phyloP scores from a whole-genome alignment of 2,888 invertebrate genomes.

The Mythimna lalbum region DNA sequence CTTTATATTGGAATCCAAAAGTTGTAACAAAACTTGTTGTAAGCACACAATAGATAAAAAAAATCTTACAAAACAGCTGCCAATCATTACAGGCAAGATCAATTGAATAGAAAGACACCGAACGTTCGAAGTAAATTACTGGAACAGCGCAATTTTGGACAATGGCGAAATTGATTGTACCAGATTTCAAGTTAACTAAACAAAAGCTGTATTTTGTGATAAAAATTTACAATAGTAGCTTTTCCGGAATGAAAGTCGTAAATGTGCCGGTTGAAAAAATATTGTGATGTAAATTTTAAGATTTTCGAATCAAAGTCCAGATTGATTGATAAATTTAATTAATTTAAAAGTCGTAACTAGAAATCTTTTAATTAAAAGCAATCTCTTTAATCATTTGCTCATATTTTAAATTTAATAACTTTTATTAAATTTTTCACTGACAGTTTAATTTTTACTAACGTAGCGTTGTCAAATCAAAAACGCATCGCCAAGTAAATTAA shows the following conservation, averaged over 20 bases:
- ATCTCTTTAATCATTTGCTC: too few relatives aligned
- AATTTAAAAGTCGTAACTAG: not conserved
- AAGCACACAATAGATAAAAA: conserved; percentile 5
- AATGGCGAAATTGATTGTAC: conserved; percentile 27
- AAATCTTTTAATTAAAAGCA: too few relatives aligned
- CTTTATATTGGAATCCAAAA: not conserved
- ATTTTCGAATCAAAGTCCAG: not conserved
- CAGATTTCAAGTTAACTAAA: conserved; percentile 8
- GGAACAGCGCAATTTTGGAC: conserved; percentile 29
- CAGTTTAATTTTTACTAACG: not conserved
- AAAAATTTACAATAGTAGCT: not conserved
- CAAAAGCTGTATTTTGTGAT: conserved; percentile 1
- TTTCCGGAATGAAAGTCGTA: not conserved
- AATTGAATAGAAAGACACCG: conserved; percentile 39
- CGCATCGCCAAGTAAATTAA: too few relatives aligned
- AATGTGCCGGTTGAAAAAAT: not conserved
- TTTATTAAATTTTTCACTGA: not conserved
- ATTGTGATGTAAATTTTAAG: not conserved
- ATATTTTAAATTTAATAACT: not conserved
- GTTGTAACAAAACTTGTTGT: conserved; percentile 8
- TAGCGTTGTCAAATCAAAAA: not conserved
- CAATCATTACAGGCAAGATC: conserved; percentile 20
- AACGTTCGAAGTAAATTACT: conserved; percentile 39
- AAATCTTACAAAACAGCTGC: conserved; percentile 6
- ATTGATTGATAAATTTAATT: not conserved